Conservation (phyloP, 2,888 invertebrate species). For the Lepidonotus clava region DNA sequence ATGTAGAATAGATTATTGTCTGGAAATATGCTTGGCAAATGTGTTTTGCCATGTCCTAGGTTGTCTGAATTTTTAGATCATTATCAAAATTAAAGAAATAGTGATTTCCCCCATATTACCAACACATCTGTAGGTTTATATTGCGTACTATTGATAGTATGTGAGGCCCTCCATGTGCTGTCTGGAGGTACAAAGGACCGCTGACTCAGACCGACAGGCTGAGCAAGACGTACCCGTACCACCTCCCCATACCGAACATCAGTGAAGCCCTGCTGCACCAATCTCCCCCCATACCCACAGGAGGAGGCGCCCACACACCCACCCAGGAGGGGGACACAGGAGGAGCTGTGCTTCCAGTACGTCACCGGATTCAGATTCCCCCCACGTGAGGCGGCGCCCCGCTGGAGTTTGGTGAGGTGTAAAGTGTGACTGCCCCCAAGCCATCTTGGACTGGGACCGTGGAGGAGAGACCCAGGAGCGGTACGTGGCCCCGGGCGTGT, state of each 20-base stretch:
- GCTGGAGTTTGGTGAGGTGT: background rate
- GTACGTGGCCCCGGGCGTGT: no score
- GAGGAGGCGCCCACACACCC: background rate
- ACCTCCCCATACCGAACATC: background rate
- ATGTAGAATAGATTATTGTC: no score
- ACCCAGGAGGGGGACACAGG: background rate
- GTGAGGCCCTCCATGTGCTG: background rate
- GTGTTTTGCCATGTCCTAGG: no score
- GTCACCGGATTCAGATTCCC: no score
- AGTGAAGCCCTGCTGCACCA: background rate
- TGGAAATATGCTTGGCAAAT: no score
- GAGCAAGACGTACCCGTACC: background rate
- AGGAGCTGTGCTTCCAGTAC: no score
- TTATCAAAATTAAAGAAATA: no score
- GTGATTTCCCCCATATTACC: no score
- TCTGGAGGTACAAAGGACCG: background rate
- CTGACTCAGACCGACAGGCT: background rate
- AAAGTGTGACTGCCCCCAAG: slow-evolving; percentile 24
- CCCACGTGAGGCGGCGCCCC: background rate
- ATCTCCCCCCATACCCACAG: background rate
- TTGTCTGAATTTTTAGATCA: no score
- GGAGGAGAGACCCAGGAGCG: background rate
- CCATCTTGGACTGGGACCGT: background rate
- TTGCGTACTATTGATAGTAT: background rate
- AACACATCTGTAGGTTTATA: no score